A percentile compares a stretch with the other conserved stretches of the same genome.
Evolutionary conservation across 2,888 invertebrate species (phyloP).

Genomic region (Sphaerophoria rueppellii): DNA sequence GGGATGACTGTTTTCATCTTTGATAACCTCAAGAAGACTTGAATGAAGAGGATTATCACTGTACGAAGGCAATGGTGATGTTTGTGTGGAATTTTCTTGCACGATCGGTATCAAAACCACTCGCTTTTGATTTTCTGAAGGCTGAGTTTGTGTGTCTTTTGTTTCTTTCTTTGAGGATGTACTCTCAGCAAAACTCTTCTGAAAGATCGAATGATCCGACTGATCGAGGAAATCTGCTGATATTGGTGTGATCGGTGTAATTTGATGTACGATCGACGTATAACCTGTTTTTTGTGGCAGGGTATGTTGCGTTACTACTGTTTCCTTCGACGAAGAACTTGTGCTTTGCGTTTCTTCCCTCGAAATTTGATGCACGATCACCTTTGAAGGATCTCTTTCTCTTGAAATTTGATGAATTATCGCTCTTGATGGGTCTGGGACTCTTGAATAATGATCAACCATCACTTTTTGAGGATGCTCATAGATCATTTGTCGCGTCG

Average conservation of each 20-base stretch:
- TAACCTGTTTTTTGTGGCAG: slow-evolving; percentile 6
- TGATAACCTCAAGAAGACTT: slow-evolving; percentile 13
- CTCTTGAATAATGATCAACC: background rate
- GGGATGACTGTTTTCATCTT: slow-evolving; percentile 4
- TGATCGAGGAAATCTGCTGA: background rate
- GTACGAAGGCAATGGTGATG: slow-evolving; percentile 5
- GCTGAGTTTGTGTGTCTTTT: background rate
- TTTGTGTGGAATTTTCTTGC: slow-evolving; percentile 37
- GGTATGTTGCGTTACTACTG: slow-evolving; percentile 6
- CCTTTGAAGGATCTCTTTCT: slow-evolving; percentile 8
- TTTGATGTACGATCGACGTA: slow-evolving; percentile 36
- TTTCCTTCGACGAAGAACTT: background rate
- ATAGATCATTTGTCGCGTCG: slow-evolving; percentile 14
- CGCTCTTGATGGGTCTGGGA: background rate
- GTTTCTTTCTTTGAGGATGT: background rate
- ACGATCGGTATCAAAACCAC: slow-evolving; percentile 37
- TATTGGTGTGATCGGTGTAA: slow-evolving; percentile 1
- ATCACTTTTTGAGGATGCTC: slow-evolving; percentile 17
- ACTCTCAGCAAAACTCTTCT: background rate
- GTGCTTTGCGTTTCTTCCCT: background rate
- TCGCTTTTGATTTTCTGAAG: background rate
- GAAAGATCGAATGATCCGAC: background rate
- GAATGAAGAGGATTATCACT: slow-evolving; percentile 10
- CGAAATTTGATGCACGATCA: slow-evolving; percentile 29
- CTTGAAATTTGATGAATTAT: slow-evolving; percentile 35